Percentiles rank a stretch among this genome's conserved stretches.
Conservation (phyloP, 2,113 vertebrate genomes). For the Apteryx mantelli region DNA sequence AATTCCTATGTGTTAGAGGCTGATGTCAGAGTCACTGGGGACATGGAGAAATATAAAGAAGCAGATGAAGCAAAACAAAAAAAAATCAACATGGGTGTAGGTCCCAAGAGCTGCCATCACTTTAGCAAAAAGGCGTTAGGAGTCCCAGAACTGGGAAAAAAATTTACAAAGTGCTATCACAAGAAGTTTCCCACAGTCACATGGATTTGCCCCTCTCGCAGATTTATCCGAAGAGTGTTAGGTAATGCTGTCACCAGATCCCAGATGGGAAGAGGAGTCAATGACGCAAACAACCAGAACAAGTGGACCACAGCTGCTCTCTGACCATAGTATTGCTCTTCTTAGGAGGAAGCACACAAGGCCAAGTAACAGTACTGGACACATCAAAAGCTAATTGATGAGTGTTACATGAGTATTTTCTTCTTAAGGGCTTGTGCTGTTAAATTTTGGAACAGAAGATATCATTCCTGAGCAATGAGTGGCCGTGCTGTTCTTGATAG, state of each 20-base stretch:
- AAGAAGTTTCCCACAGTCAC: not conserved
- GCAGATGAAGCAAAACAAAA: slow-evolving; percentile 47
- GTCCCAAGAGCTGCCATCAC: slow-evolving; percentile 40
- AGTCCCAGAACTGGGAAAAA: not conserved
- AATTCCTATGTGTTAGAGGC: not conserved
- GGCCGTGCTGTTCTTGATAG: not conserved
- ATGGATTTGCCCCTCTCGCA: not conserved
- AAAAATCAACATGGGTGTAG: not conserved
- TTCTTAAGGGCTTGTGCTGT: not conserved
- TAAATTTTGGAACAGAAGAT: not conserved
- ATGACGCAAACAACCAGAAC: not conserved
- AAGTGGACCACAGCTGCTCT: not conserved
- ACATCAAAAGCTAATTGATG: fast-evolving
- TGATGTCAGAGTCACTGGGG: slow-evolving; percentile 33
- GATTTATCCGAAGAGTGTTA: not conserved
- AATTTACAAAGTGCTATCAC: not conserved
- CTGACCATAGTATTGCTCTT: not conserved
- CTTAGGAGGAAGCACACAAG: not conserved
- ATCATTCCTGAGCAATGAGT: not conserved
- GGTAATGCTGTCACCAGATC: not conserved
- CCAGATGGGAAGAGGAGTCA: not conserved
- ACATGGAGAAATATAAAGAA: not conserved
- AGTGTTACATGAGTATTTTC: not conserved
- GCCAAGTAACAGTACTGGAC: not conserved
- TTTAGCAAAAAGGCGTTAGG: not conserved